phyloP scores from a whole-genome alignment of 2,888 invertebrate genomes.

The Pocota personata region DNA sequence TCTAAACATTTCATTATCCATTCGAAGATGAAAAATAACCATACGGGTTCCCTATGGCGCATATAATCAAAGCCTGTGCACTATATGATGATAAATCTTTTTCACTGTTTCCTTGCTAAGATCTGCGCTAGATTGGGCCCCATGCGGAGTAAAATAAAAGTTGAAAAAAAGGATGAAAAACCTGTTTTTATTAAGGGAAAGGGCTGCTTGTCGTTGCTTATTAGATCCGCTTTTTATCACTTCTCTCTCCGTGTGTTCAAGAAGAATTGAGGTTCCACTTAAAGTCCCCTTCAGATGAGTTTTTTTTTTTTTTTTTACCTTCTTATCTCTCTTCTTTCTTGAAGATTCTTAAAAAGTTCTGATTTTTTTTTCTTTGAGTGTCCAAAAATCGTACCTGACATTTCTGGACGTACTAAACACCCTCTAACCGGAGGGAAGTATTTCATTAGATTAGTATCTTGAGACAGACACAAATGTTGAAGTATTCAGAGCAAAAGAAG shows the following conservation, averaged over 20 bases:
- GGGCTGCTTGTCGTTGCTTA: not conserved
- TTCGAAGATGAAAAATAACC: constrained; percentile 20
- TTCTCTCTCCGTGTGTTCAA: not conserved
- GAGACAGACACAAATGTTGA: constrained; percentile 42
- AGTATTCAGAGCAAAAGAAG: constrained; percentile 23
- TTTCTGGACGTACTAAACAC: constrained; percentile 15
- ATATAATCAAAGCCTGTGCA: constrained; percentile 21
- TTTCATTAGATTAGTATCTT: constrained; percentile 67
- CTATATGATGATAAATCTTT: constrained; percentile 20
- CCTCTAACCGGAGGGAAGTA: constrained; percentile 53
- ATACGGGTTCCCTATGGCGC: not conserved
- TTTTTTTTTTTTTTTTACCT: not conserved
- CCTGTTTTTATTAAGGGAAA: constrained; percentile 24
- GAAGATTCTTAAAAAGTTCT: not conserved
- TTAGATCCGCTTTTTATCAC: constrained; percentile 20
- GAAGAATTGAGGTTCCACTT: constrained; percentile 18
- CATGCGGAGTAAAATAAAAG: constrained; percentile 30
- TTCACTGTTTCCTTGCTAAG: constrained; percentile 13
- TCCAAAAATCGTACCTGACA: constrained; percentile 39
- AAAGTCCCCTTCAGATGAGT: constrained; percentile 16
- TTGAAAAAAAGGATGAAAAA: constrained; percentile 1
- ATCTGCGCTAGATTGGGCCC: constrained; percentile 33
- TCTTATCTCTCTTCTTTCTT: not conserved
- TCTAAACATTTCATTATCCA: constrained; percentile 54
- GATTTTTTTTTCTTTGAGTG: constrained; percentile 7